Evolutionary conservation across 1,140 invertebrate species (phyloP), one percentile per base, ranked within the genome.

Genomic region (Stegodyphus dumicola): DNA sequence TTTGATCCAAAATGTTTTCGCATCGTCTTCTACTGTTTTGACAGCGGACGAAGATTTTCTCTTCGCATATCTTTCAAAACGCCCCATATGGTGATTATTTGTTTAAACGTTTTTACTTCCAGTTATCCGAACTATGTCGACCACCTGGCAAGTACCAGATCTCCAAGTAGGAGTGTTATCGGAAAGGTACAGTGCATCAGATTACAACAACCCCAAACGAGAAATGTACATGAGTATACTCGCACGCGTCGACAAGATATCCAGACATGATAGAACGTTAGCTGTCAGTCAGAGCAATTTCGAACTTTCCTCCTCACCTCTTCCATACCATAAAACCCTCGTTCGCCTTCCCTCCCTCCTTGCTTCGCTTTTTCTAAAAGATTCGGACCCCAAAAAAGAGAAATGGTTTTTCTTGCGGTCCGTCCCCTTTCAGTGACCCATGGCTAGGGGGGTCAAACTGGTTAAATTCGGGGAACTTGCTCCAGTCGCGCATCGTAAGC

Each of bases 221-320:
- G 10, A n/a, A 64, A 10, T 64, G 10, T 64, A 10, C n/a, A 64
- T 64, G 10, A 64, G 60, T 77, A 64, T 76, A 56, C n/a, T 54
- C 51, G 81, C 81, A 85, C 81, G 81, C 74, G 81, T 85, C 81
- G 70, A 85, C 81, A 85, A 85, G 81, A 85, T 85, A 9, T 51
- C 74, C 17, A 77, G 66, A 53, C 73, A 76, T 17, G 81, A 85
- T 85, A 85, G 81, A 85, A 76, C 48, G 81, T 48, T 76, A 48
- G 18, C 65, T 85, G 81, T 85, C 81, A 85, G 48, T 85, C 81
- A 85, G 13, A 83, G 67, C 70, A 74, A 83, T 75, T 83, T 83
- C 53, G n/a, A 48, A 54, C 18, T 54, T 67, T 76, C 65, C 81
- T 66, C 53, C 17, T 66, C 17, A 54, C n/a, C 10, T 56, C 10